Conservation (phyloP, 1,140 invertebrate genomes). For the Achatina immaculata region DNA sequence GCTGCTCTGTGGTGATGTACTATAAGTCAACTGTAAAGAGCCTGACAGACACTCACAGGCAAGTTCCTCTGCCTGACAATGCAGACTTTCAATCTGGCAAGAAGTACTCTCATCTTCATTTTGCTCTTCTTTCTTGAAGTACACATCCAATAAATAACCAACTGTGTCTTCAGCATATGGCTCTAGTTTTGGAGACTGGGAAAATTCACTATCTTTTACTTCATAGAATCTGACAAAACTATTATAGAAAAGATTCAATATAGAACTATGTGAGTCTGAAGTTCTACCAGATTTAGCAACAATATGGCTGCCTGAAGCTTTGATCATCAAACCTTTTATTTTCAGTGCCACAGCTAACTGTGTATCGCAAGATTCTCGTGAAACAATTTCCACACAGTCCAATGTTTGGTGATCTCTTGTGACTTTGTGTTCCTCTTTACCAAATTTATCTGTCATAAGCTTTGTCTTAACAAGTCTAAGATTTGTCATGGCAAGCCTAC, state of each 20-base stretch:
- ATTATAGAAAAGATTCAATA: not conserved
- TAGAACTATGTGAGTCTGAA: not conserved
- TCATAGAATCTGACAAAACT: too few species aligned
- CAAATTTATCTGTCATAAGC: not conserved
- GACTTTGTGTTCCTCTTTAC: not conserved
- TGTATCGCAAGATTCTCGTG: not conserved
- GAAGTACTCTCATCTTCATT: not conserved
- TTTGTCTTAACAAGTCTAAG: not conserved
- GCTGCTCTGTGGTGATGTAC: not conserved
- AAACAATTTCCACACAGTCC: not conserved
- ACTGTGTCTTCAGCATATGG: not conserved
- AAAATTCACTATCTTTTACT: too few species aligned
- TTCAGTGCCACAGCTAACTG: not conserved
- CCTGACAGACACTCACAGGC: not conserved
- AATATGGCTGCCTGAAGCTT: not conserved
- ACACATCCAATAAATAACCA: not conserved
- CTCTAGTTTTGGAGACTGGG: too few species aligned
- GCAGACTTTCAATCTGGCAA: not conserved
- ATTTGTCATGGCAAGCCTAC: not conserved
- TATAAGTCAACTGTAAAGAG: not conserved
- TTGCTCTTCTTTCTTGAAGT: not conserved
- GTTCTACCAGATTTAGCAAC: not conserved
- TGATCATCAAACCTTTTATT: not conserved
- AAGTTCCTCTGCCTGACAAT: not conserved
- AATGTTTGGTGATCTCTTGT: not conserved